These are phyloP conservation scores for Tenualosa thibaudeaui DNA, from an alignment of 2,797 vertebrate species.

Conservation along the genomic window DNA sequence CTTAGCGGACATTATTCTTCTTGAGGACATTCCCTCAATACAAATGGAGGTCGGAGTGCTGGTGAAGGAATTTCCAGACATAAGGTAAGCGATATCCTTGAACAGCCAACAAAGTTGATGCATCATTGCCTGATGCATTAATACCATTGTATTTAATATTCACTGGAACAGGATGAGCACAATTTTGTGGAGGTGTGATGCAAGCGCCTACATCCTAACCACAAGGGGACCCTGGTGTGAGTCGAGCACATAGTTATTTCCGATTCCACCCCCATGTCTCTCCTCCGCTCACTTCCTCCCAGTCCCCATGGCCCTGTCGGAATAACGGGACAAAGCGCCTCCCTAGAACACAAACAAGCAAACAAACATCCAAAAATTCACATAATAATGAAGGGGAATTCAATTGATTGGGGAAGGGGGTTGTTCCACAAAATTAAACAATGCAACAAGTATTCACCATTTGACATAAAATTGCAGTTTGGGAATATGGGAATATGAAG, in stretches of 20 bases:
- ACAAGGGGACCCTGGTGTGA: too few relatives aligned
- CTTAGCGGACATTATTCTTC: constrained; percentile 85
- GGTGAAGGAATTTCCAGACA: constrained; percentile 88
- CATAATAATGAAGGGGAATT: too few relatives aligned
- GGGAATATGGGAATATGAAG: not conserved
- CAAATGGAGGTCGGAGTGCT: constrained; percentile 93
- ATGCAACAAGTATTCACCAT: not conserved
- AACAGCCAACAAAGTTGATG: not conserved
- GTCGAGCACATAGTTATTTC: too few relatives aligned
- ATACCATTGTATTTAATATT: not conserved
- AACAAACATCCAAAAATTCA: not conserved
- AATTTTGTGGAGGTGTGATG: not conserved
- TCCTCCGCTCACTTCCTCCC: not conserved
- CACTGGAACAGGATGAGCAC: not conserved
- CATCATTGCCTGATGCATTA: too few relatives aligned
- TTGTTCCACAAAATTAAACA: not conserved
- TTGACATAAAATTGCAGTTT: not conserved
- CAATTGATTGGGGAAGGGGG: too few relatives aligned
- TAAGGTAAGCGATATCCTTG: constrained; percentile 78
- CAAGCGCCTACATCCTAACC: too few relatives aligned
- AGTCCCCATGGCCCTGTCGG: not conserved
- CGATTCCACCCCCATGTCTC: too few relatives aligned
- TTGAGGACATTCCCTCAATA: constrained; percentile 90
- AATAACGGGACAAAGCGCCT: too few relatives aligned
- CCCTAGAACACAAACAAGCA: not conserved